A percentile compares a stretch with the other conserved stretches of the same genome.
These are phyloP conservation scores for Pituophis catenifer DNA, from an alignment of 2,113 vertebrate species.

Conservation along the genomic window DNA sequence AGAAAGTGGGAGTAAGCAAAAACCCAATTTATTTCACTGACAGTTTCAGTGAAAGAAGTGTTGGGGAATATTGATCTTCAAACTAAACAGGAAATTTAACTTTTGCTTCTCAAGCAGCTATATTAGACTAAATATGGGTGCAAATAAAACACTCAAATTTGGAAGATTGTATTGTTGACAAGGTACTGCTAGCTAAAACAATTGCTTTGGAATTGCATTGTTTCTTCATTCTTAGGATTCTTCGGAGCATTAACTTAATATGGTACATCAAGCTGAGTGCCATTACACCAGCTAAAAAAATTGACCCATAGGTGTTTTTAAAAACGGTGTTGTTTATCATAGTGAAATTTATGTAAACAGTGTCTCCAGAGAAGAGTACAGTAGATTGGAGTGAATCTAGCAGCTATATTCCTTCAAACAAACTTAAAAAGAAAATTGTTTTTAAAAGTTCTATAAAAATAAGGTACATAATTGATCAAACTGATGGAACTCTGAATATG, in stretches of 20 bases:
- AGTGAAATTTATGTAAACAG: not conserved
- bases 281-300: not conserved
- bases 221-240: not conserved
- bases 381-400: not conserved
- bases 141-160: no score
- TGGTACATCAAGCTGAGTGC: not conserved
- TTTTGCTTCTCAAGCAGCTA: no score
- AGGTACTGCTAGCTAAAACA: not conserved
- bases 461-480: not conserved
- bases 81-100: no score
- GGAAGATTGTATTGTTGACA: not conserved
- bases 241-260: not conserved
- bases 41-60: no score
- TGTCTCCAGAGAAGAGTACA: not conserved
- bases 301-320: not conserved
- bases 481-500: not conserved
- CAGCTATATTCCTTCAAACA: not conserved
- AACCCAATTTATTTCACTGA: no score
- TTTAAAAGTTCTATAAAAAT: not conserved
- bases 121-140: no score
- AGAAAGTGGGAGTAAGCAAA: no score
- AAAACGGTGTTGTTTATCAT: no score
- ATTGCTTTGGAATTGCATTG: not conserved
- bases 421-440: not conserved
- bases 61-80: no score